Percentiles rank a stretch among this genome's conserved stretches.
These are phyloP conservation scores for Melopsittacus undulatus DNA, from an alignment of 2,797 vertebrate species.

Conservation along the genomic window DNA sequence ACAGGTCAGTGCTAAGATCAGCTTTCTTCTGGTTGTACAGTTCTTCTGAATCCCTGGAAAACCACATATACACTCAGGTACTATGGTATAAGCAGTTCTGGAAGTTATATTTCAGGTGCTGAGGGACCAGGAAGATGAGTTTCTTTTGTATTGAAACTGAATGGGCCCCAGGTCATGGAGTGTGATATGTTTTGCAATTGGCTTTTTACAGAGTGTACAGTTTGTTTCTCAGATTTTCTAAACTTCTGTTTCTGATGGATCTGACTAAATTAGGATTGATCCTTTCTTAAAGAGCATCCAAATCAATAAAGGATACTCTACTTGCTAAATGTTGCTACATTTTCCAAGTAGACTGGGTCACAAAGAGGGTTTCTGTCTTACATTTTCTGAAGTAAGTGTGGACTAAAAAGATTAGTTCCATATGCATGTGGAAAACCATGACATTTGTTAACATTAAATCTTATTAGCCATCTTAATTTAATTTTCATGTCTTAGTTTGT, in stretches of 20 bases:
- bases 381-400: not conserved
- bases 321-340: not conserved
- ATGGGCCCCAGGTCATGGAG: not conserved
- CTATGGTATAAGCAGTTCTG: not conserved
- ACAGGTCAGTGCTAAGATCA: not conserved
- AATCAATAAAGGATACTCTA: not conserved
- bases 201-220: not conserved
- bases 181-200: not conserved
- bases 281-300: not conserved
- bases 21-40: not conserved
- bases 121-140: not conserved
- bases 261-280: not conserved
- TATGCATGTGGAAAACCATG: fast-evolving
- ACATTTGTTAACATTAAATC: not conserved
- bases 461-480: not conserved
- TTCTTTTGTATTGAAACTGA: not conserved
- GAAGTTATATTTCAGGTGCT: not conserved
- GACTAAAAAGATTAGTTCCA: not conserved
- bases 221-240: not conserved
- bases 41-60: not conserved
- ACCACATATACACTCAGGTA: not conserved
- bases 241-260: not conserved
- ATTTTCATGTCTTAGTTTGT: not conserved
- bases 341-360: not conserved
- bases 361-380: not conserved